phyloP scores from a whole-genome alignment of 2,113 vertebrate genomes.

The Bungarus multicinctus region DNA sequence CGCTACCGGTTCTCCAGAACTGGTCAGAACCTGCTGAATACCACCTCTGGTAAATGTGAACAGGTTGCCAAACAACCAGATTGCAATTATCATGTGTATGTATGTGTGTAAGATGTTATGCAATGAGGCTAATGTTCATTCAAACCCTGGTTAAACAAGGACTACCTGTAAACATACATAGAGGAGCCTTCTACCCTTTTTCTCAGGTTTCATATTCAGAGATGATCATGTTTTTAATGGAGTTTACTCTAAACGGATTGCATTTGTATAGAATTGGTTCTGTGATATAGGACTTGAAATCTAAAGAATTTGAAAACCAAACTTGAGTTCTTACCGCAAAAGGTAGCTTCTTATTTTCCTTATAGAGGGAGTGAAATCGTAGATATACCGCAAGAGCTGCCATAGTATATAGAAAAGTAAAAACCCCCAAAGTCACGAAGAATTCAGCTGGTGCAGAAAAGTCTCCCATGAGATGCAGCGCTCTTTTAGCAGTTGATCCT shows the following conservation, averaged over 20 bases:
- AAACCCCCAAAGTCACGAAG: constrained; percentile 87
- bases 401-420: constrained; percentile 89
- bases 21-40: too few species aligned
- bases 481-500: not conserved
- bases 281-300: too few species aligned
- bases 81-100: not conserved
- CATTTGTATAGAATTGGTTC: not conserved
- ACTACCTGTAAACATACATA: not conserved
- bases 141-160: not conserved
- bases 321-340: constrained; percentile 72
- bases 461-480: constrained; percentile 78
- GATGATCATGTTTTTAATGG: not conserved
- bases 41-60: not conserved
- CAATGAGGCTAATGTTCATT: not conserved
- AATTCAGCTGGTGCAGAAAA: constrained; percentile 86
- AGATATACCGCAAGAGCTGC: constrained; percentile 85
- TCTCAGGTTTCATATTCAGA: not conserved
- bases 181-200: not conserved
- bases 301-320: not conserved
- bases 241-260: not conserved
- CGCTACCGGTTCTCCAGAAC: too few species aligned
- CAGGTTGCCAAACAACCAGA: not conserved
- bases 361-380: constrained; percentile 85
- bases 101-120: not conserved
- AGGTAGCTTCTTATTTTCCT: constrained; percentile 76